Evolutionary conservation across 1,140 invertebrate genomes (phyloP), one percentile per base, ranked within the genome.

Genomic region (Drosophila gunungcola): DNA sequence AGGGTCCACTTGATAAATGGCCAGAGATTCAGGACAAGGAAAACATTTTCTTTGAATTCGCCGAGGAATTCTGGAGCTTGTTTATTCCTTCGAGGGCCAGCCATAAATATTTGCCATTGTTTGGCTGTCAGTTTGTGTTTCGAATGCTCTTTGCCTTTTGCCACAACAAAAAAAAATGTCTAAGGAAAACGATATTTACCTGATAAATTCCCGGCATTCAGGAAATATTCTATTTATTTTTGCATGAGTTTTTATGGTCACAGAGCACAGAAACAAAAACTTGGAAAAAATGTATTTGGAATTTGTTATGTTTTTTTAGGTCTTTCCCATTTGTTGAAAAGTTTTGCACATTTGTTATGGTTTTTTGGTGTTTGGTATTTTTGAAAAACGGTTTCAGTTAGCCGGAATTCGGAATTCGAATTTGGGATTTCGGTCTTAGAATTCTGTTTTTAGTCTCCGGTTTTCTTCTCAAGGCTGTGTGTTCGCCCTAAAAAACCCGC

Each of bases 401-500:
- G 45, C 45, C 34, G 58, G 36, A 63, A 49, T 49, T 65, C 3
- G 7, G 39, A 6, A 12, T 13, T 49, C 34, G 41, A 21, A 21
- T 21, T 21, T 21, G 16, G 16, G 16, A 6, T 13, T 13, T 49
- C 34, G 41, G n/a, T 13, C 32, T 64, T 53, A 27, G 0, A 46
- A 46, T 12, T 46, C 6, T 7, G 9, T 42, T 16, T 34, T 25
- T 42, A 9, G 39, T n/a, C 16, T 53, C 34, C 12, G 5, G 51
- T 13, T 39, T 39, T 68, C 45, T 54, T 54, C 51, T 63, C 61
- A 76, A 55, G 53, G 61, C 53, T 62, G 61, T 81, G 78, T 83
- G 80, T 68, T 79, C 74, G 74, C 82, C 75, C 79, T 81, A 73
- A 84, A 80, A 91, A 88, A 91, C 90, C 80, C 90, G 90, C 85